Conservation (phyloP, 2,113 vertebrate genomes). For the Microtus richardsoni region DNA sequence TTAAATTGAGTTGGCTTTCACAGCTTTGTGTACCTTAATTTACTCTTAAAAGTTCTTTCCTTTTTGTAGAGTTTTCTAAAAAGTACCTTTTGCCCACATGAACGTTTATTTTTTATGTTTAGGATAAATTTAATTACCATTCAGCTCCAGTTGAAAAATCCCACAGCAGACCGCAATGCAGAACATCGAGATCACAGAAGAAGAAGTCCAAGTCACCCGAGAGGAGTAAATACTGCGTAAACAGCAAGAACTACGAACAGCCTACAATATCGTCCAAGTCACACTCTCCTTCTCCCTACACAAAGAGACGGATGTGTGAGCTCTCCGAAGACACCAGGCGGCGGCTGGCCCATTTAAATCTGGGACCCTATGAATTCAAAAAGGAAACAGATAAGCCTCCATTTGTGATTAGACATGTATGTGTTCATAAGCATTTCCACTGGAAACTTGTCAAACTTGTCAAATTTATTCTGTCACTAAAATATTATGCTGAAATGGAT, state of each 20-base stretch:
- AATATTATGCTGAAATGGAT: conserved; percentile 66
- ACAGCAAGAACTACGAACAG: conserved; percentile 88
- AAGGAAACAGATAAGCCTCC: conserved; percentile 93
- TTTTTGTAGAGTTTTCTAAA: neutral
- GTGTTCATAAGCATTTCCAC: conserved; percentile 78
- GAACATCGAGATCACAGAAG: conserved; percentile 75
- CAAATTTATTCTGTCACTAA: conserved; percentile 74
- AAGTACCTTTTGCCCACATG: conserved; percentile 2
- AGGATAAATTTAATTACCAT: conserved; percentile 78
- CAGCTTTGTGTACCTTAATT: conserved; percentile 2
- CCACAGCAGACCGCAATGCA: conserved; percentile 68
- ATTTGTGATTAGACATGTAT: conserved; percentile 92
- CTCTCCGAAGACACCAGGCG: conserved; percentile 92
- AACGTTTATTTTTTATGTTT: conserved; percentile 73
- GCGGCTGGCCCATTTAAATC: conserved; percentile 92
- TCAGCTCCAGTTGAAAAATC: conserved; percentile 80
- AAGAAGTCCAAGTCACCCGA: conserved; percentile 76
- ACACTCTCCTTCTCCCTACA: conserved; percentile 95
- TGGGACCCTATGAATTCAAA: conserved; percentile 95
- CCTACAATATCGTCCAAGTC: conserved; percentile 94
- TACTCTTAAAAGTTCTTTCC: neutral
- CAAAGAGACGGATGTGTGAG: conserved; percentile 96
- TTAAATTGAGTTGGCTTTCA: conserved; percentile 7
- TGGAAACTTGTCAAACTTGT: conserved; percentile 67
- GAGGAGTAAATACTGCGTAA: conserved; percentile 71